Evolutionary conservation across 2,113 vertebrate species (phyloP).

Genomic region (Stegastes partitus): DNA sequence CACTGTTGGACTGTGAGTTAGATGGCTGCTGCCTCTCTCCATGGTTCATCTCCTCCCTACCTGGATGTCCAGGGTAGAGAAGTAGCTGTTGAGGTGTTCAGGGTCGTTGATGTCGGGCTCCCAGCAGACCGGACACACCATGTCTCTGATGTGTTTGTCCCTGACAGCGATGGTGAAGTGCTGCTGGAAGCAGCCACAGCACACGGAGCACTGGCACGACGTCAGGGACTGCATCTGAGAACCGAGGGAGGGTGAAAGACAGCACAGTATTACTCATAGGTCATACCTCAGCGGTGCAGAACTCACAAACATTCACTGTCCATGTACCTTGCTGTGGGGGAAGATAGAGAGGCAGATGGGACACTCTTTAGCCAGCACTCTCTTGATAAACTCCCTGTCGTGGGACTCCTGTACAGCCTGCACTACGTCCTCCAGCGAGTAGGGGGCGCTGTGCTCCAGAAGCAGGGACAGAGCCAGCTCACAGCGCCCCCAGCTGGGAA

Average conservation of each 20-base stretch:
- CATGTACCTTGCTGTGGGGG: conserved; percentile 88
- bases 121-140: conserved; percentile 91
- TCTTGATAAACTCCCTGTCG: conserved; percentile 89
- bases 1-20: too few relatives aligned
- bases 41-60: conserved; percentile 59
- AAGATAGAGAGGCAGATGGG: conserved; percentile 89
- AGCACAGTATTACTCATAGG: not conserved
- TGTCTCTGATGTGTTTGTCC: conserved; percentile 92
- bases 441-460: conserved; percentile 83
- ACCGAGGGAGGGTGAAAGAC: not conserved
- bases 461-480: conserved; percentile 88
- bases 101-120: conserved; percentile 92
- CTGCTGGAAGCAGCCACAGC: conserved; percentile 90
- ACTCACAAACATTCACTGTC: not conserved
- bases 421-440: conserved; percentile 89
- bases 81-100: conserved; percentile 90
- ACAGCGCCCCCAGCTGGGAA: conserved; percentile 94
- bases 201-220: conserved; percentile 92
- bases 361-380: conserved; percentile 90
- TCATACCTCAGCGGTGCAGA: not conserved
- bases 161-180: conserved; percentile 92
- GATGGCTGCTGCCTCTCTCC: too few relatives aligned
- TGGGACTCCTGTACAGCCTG: conserved; percentile 91
- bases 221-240: conserved; percentile 92
- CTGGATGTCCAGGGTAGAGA: conserved; percentile 93